Evolutionary conservation across 2,797 vertebrate species (phyloP).

Genomic region (Acipenser ruthenus): DNA sequence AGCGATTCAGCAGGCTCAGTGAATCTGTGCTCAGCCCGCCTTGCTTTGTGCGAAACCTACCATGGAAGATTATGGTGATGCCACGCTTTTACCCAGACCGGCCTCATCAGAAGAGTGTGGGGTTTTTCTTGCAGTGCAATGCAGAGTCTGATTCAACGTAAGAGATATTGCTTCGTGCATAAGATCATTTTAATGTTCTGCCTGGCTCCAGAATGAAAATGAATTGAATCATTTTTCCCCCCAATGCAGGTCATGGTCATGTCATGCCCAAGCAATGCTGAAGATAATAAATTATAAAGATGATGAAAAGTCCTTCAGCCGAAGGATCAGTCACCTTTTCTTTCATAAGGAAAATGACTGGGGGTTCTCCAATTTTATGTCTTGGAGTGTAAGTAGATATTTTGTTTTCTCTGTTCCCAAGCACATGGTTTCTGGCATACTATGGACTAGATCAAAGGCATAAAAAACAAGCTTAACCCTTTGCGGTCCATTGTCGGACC

Average conservation of each 20-base stretch:
- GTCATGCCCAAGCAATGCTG: slow-evolving; percentile 97
- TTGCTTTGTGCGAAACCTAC: slow-evolving; percentile 95
- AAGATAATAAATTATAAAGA: slow-evolving; percentile 99
- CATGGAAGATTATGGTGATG: slow-evolving; percentile 99
- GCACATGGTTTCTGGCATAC: too few relatives aligned
- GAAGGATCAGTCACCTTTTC: slow-evolving; percentile 95
- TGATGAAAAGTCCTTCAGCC: slow-evolving; percentile 97
- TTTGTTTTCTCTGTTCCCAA: background rate
- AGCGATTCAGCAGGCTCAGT: slow-evolving; percentile 92
- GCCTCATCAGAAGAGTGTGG: slow-evolving; percentile 97
- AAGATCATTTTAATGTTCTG: too few relatives aligned
- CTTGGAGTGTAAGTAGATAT: slow-evolving; percentile 88
- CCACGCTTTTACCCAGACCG: slow-evolving; percentile 95
- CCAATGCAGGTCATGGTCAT: slow-evolving; percentile 88
- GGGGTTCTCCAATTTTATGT: slow-evolving; percentile 99
- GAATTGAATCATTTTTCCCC: too few relatives aligned
- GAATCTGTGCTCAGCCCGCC: slow-evolving; percentile 98
- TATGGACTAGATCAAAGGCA: too few relatives aligned
- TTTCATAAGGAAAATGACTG: slow-evolving; percentile 99
- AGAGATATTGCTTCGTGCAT: slow-evolving; percentile 30
- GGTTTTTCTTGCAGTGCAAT: slow-evolving; percentile 98
- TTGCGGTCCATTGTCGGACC: too few relatives aligned
- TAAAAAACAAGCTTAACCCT: too few relatives aligned
- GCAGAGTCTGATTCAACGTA: slow-evolving; percentile 99
- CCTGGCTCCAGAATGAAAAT: too few relatives aligned